Evolutionary conservation across 2,888 invertebrate species (phyloP), one percentile per base, ranked within the genome.

Genomic region (Eugnorisma glareosa): DNA sequence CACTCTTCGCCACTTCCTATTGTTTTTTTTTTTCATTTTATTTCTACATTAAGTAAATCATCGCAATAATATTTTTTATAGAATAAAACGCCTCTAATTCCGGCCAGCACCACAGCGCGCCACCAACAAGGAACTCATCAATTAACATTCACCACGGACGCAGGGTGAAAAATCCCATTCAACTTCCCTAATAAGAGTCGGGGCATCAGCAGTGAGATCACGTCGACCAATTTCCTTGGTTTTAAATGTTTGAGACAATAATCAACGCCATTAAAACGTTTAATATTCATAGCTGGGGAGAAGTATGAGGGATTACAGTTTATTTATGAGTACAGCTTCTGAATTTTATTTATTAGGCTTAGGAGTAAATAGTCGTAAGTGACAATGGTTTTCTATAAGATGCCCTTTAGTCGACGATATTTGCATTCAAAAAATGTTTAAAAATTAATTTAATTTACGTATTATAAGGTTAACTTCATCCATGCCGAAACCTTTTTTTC

Each of bases 171-270:
- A 87, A 86, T 82, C 86, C 78, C 81, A 87, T 86, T 83, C 79
- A 87, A 94, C 91, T 94, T 93, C 89, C 88, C 91, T 87, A 88
- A 93, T 93, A 92, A 91, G 92, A 91, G 86, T 90, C 71, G 74
- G 71, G 83, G 86, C 89, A 90, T 92, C 90, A 83, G 89, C 88
- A 94, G 90, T 91, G 86, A 81, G 86, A 89, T 92, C 94, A 94
- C 94, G 94, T 91, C 87, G 84, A 73, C 91, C 92, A 88, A 94
- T 94, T 94, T 92, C 92, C 92, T 91, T 90, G 91, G 92, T 94
- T 94, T 94, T 89, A 93, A 94, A 93, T 92, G 92, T 90, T 92
- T 90, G 89, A 89, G 90, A 93, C 94, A 94, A 94, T 95, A 94
- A 95, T 95, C 94, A 93, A 90, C 90, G 89, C 90, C 92, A 93